Conservation (phyloP, 2,113 vertebrate species). For the Spea multiplicata region DNA sequence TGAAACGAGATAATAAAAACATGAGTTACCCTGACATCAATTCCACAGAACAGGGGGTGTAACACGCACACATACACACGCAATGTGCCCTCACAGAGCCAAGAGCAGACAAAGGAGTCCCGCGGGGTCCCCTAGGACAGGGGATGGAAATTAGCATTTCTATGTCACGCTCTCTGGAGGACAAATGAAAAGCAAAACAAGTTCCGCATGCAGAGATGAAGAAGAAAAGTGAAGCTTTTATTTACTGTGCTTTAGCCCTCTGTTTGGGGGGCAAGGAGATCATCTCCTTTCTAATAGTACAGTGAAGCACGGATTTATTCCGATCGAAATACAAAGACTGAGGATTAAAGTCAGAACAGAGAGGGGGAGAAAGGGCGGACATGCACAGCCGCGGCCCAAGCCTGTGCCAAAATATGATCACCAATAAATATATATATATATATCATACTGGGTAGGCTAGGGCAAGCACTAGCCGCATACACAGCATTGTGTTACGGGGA, state of each 20-base stretch:
- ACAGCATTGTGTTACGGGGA: too few species aligned
- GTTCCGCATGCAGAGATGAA: constrained; percentile 4
- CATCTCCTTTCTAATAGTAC: neutral
- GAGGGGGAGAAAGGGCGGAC: too few species aligned
- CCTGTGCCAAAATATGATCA: too few species aligned
- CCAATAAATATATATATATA: too few species aligned
- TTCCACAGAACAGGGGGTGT: constrained; percentile 20
- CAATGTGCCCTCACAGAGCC: constrained; percentile 44
- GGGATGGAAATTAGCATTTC: constrained; percentile 34
- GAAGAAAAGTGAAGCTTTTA: constrained; percentile 20
- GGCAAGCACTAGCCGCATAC: too few species aligned
- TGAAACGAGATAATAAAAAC: constrained; percentile 62
- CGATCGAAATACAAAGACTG: neutral
- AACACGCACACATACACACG: constrained; percentile 2
- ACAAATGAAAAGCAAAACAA: constrained; percentile 26
- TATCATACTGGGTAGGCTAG: too few species aligned
- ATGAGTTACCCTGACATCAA: constrained; percentile 41
- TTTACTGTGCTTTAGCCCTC: neutral
- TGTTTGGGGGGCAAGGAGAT: neutral
- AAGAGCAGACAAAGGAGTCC: constrained; percentile 50
- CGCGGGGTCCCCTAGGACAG: neutral
- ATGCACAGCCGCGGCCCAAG: neutral
- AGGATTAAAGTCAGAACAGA: fast-evolving
- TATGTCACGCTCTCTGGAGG: constrained; percentile 41
- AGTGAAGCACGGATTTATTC: neutral